Conservation (phyloP, 2,113 vertebrate species). For the Thomomys bottae region DNA sequence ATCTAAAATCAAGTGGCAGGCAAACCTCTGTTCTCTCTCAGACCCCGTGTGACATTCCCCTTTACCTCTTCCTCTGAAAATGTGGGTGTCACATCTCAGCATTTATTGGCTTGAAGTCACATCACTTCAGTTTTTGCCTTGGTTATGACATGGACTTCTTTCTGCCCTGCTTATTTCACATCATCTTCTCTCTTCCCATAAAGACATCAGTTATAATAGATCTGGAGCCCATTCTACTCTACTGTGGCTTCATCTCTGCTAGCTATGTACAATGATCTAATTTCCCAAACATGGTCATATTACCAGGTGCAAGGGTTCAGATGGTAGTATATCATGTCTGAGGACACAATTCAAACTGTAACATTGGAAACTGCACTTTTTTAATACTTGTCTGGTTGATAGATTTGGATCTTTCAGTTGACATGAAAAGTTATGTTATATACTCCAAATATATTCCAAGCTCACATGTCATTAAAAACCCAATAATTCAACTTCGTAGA, state of each 20-base stretch:
- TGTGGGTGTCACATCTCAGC: background rate
- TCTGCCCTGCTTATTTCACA: background rate
- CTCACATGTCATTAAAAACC: background rate
- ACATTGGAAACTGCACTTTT: background rate
- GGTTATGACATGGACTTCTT: background rate
- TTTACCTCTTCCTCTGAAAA: background rate
- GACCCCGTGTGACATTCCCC: background rate
- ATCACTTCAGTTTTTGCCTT: background rate
- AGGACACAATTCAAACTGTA: background rate
- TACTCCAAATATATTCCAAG: background rate
- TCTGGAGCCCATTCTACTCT: background rate
- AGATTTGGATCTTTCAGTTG: background rate
- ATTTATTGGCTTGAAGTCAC: background rate
- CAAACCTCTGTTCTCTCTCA: background rate
- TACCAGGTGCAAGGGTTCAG: background rate
- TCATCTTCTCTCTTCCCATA: background rate
- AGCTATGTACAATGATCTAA: background rate
- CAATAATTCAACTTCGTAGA: background rate
- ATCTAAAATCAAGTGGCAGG: background rate
- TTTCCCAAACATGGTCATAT: background rate
- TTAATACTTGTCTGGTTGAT: background rate
- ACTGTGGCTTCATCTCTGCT: background rate
- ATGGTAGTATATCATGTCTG: background rate
- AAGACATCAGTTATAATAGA: background rate
- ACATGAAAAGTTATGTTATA: background rate